A percentile compares a stretch with the other conserved stretches of the same genome.
These are phyloP conservation scores for Drosophila meridiana DNA, from an alignment of 2,888 invertebrate species.

Conservation along the genomic window DNA sequence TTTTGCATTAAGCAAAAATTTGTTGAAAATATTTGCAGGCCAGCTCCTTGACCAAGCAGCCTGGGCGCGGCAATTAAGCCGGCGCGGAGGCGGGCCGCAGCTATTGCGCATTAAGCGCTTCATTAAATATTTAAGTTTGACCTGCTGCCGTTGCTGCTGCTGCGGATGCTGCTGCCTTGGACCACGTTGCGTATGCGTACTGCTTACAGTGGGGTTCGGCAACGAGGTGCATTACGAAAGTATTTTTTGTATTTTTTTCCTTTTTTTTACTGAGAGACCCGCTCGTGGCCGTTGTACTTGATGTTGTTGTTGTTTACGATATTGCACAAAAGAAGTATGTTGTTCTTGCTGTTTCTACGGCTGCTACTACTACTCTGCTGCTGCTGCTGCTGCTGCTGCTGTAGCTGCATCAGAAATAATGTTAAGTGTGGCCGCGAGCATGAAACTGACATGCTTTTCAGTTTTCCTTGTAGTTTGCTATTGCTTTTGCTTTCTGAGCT, in stretches of 20 bases:
- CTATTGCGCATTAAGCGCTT: conserved; percentile 77
- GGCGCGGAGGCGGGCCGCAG: conserved; percentile 30
- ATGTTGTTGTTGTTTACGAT: conserved; percentile 42
- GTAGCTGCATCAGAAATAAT: conserved; percentile 74
- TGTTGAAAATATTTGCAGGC: conserved; percentile 74
- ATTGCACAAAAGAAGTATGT: conserved; percentile 69
- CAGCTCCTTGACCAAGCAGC: conserved; percentile 58
- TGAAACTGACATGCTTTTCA: conserved; percentile 78
- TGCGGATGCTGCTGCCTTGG: conserved; percentile 32
- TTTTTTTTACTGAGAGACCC: conserved; percentile 14
- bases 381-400: conserved; percentile 20
- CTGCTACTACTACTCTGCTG: conserved; percentile 4
- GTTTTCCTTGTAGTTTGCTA: conserved; percentile 40
- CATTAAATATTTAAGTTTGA: conserved; percentile 82
- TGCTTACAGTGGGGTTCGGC: conserved; percentile 20
- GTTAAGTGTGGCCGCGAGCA: conserved; percentile 81
- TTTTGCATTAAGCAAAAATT: conserved; percentile 81
- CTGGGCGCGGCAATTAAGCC: conserved; percentile 65
- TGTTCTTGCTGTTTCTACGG: conserved; percentile 36
- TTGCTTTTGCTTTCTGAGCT: conserved; percentile 30
- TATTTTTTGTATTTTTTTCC: conserved; percentile 17
- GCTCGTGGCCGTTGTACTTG: conserved; percentile 35
- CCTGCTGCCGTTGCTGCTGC: conserved; percentile 44
- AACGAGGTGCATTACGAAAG: conserved; percentile 30
- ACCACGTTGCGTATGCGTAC: conserved; percentile 71